Percentiles rank a stretch among this genome's conserved stretches.
phyloP scores from a whole-genome alignment of 2,888 invertebrate genomes.

The Agrenia bidenticulata region DNA sequence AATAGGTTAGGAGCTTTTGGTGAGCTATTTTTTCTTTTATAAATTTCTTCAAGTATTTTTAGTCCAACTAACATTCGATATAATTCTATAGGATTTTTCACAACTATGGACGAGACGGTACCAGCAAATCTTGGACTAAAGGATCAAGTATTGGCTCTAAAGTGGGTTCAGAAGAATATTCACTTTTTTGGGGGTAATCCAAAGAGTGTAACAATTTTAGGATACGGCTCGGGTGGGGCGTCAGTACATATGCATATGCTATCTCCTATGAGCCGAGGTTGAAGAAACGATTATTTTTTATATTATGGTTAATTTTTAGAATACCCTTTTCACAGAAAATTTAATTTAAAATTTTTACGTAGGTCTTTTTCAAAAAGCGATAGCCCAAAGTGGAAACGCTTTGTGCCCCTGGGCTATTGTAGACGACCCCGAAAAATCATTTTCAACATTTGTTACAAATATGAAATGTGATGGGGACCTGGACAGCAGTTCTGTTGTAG shows the following conservation, averaged over 20 bases:
- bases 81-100: conserved; percentile 22
- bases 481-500: conserved; percentile 28
- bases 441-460: neutral
- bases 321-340: neutral
- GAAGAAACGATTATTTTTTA: neutral
- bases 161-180: conserved; percentile 27
- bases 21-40: neutral
- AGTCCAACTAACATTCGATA: conserved; percentile 11
- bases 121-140: conserved; percentile 33
- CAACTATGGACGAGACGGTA: conserved; percentile 6
- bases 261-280: conserved; percentile 28
- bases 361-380: conserved; percentile 29
- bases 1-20: conserved; percentile 11
- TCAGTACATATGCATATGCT: conserved; percentile 27
- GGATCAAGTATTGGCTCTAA: conserved; percentile 29
- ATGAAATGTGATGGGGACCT: neutral
- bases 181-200: conserved; percentile 28
- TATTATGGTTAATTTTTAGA: neutral
- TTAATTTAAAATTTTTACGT: neutral
- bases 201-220: conserved; percentile 21
- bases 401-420: conserved; percentile 34
- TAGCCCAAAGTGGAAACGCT: conserved; percentile 31
- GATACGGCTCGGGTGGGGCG: conserved; percentile 29
- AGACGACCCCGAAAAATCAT: conserved; percentile 15
- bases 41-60: too few relatives aligned